Conservation (phyloP, 2,797 vertebrate species). For the Syngnathus rostellatus region DNA sequence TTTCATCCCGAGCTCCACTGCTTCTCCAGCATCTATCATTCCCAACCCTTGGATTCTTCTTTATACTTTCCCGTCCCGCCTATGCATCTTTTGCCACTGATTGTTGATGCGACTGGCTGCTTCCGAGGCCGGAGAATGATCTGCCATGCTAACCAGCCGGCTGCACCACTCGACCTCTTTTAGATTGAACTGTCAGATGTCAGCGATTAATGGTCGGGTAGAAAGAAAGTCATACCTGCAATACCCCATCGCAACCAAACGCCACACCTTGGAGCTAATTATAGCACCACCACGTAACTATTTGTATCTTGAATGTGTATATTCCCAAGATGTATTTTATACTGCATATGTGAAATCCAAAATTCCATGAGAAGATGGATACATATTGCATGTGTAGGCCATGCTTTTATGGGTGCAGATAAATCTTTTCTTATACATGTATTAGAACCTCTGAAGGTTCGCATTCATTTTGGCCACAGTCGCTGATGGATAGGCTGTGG, state of each 20-base stretch:
- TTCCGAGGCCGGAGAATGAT: constrained; percentile 96
- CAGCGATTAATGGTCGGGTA: constrained; percentile 97
- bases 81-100: constrained; percentile 98
- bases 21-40: constrained; percentile 38
- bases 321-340: not conserved
- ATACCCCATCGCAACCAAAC: constrained; percentile 23
- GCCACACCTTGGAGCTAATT: not conserved
- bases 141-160: constrained; percentile 81
- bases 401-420: constrained; percentile 26
- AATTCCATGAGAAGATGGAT: constrained; percentile 13
- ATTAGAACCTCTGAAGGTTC: constrained; percentile 45
- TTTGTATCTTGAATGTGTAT: not conserved
- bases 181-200: constrained; percentile 99
- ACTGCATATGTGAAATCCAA: constrained; percentile 10
- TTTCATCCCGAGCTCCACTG: constrained; percentile 44
- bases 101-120: constrained; percentile 99
- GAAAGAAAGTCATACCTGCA: constrained; percentile 69
- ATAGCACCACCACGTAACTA: not conserved
- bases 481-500: constrained; percentile 17
- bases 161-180: constrained; percentile 65
- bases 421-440: constrained; percentile 26
- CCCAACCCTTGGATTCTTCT: constrained; percentile 40
- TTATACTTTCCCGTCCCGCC: constrained; percentile 58
- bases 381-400: constrained; percentile 30
- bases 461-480: constrained; percentile 12